Conservation (phyloP, 2,113 vertebrate genomes). For the Aythya baeri region DNA sequence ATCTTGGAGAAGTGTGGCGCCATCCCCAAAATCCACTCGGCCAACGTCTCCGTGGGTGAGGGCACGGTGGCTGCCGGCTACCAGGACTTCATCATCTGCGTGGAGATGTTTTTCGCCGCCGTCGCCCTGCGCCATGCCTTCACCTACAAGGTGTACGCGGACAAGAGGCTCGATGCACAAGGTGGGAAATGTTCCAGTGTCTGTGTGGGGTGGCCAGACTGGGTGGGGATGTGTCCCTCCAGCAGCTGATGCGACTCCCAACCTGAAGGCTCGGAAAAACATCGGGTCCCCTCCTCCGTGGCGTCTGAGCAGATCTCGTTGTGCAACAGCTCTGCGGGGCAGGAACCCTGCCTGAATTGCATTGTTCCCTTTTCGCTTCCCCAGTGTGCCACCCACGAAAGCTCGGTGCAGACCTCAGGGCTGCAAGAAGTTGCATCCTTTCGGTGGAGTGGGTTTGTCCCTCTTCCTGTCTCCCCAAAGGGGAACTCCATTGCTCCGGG, state of each 20-base stretch:
- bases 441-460: conserved; percentile 10
- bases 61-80: conserved; percentile 96
- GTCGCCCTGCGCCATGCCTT: conserved; percentile 93
- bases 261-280: not conserved
- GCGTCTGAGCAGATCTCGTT: conserved; percentile 28
- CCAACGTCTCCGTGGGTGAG: conserved; percentile 89
- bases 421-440: conserved; percentile 44
- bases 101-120: conserved; percentile 99
- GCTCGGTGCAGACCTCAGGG: conserved; percentile 16
- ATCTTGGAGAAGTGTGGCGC: conserved; percentile 97
- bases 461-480: conserved; percentile 26
- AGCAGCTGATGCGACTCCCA: not conserved
- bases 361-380: conserved; percentile 65
- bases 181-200: conserved; percentile 71
- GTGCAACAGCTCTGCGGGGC: conserved; percentile 9
- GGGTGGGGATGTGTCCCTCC: not conserved
- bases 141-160: conserved; percentile 91
- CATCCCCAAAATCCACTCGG: conserved; percentile 92
- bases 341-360: conserved; percentile 35
- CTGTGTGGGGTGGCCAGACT: not conserved
- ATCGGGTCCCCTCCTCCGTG: not conserved
- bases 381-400: conserved; percentile 24
- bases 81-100: conserved; percentile 98
- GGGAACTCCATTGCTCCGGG: conserved; percentile 26
- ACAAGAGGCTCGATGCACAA: conserved; percentile 92